Evolutionary conservation across 2,113 vertebrate species (phyloP), one percentile per base, ranked within the genome.

Genomic region (Ctenomys sociabilis): DNA sequence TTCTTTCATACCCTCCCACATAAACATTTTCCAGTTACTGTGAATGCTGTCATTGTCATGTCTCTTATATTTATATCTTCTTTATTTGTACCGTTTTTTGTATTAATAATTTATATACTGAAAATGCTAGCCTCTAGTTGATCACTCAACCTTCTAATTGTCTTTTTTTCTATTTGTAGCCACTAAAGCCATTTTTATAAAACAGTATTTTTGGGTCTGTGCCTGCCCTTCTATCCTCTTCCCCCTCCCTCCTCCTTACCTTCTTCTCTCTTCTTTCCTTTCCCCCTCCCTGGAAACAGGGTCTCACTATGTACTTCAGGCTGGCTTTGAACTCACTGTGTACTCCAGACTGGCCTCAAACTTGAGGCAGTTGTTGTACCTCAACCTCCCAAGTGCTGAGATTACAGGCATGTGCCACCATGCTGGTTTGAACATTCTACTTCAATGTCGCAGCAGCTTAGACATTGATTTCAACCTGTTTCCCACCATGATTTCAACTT

Each of bases 131-230:
- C 37, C 3, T 80, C 35, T 88, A 24, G 12, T 52, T 73, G 88
- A 14, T 89, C 30, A 40, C 84, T 24, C 49, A 9, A 9, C 40
- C 64, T 66, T 75, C 63, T 52, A 13, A 22, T 72, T 73, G 12
- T 81, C 17, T 4, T 92, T 84, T 80, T 82, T 90, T 61, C 13
- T 35, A 35, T 54, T 64, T 54, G 40, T 6, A 35, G 30, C 35
- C 30, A 80, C 61, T 57, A 88, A 57, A 92, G 59, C 32, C 26
- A 21, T 93, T 96, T 88, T 88, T 77, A 96, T 37, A 43, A 93
- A 90, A 61, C 26, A 37, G 13, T 90, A 32, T 64, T 80, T 95
- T 82, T 84, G n/a, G 83, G 78, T 37, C 68, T 68, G 32, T n/a
- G 22, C 21, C 21, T 73, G 21, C 59, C 61, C 90, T 24, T 30